A percentile compares a stretch with the other conserved stretches of the same genome.
These are phyloP conservation scores for Cliona cf. orientalis DNA, from an alignment of 37 sponge, comb jelly and placozoan species.

Conservation along the genomic window DNA sequence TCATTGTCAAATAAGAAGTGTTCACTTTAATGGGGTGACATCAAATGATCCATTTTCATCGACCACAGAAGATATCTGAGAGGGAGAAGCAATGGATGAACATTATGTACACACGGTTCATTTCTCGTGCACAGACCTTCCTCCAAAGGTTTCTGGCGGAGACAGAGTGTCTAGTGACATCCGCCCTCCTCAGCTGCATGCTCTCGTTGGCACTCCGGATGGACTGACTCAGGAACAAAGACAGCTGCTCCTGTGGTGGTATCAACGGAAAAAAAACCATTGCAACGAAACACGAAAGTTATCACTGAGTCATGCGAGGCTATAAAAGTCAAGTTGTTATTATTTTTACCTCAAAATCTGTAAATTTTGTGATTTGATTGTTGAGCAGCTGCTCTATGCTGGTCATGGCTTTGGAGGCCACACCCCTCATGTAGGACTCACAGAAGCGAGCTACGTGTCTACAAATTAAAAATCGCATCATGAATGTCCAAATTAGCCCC, in stretches of 20 bases:
- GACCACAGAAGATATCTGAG: constrained; percentile 56
- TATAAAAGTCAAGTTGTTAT: not conserved
- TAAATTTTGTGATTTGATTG: constrained; percentile 27
- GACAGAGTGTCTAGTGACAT: constrained; percentile 35
- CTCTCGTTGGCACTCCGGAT: constrained; percentile 7
- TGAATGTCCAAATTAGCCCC: not conserved
- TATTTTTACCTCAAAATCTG: constrained; percentile 46
- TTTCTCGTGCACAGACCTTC: constrained; percentile 21
- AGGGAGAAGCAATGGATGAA: not conserved
- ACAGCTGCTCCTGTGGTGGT: constrained; percentile 51
- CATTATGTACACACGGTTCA: not conserved
- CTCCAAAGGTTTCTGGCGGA: constrained; percentile 68
- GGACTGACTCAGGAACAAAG: constrained; percentile 36
- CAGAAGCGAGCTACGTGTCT: constrained; percentile 37
- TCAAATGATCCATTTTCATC: constrained; percentile 46
- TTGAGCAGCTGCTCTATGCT: constrained; percentile 23
- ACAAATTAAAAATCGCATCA: not conserved
- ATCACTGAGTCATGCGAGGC: not conserved
- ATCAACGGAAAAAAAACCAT: not conserved
- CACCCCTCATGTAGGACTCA: constrained; percentile 41
- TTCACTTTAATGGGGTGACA: constrained; percentile 46
- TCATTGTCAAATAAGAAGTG: not conserved
- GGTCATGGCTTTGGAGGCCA: constrained; percentile 27
- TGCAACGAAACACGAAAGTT: not conserved
- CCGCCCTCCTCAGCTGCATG: constrained; percentile 51